These are phyloP conservation scores for Teinopalpus imperialis DNA, from an alignment of 2,888 invertebrate genomes.

Conservation along the genomic window DNA sequence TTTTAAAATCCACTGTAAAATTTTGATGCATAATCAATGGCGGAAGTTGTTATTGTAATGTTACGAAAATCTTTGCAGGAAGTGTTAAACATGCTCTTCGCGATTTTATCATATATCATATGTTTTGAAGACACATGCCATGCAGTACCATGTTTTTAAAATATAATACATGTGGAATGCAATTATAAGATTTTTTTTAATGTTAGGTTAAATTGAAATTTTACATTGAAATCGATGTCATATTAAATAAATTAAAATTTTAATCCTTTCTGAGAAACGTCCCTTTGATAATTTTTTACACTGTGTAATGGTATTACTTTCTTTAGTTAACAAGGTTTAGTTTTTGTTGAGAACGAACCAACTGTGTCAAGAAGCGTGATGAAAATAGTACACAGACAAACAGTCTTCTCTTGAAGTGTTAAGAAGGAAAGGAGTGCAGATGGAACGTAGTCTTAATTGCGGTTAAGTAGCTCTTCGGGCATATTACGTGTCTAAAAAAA, in stretches of 20 bases:
- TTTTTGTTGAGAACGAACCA: slow-evolving; percentile 12
- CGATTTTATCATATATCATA: no score
- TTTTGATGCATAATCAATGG: no score
- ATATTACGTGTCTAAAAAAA: slow-evolving; percentile 3
- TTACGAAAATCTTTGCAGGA: no score
- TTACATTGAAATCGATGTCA: no score
- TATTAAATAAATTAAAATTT: not conserved
- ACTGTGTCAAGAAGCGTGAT: slow-evolving; percentile 20
- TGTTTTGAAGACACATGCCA: no score
- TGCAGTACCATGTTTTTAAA: no score
- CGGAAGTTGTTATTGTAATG: no score
- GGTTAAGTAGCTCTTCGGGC: slow-evolving; percentile 5
- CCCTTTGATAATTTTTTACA: not conserved
- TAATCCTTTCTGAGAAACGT: not conserved
- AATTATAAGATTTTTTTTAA: no score
- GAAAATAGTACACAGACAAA: slow-evolving; percentile 17
- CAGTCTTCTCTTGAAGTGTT: slow-evolving; percentile 5
- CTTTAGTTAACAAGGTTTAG: slow-evolving; percentile 21
- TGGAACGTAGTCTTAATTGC: slow-evolving; percentile 5
- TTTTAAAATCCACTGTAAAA: no score
- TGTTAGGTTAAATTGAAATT: no score
- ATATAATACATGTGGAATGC: no score
- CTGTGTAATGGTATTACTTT: slow-evolving; percentile 16
- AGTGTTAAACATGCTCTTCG: no score
- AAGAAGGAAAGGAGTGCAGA: slow-evolving; percentile 11